phyloP scores from a whole-genome alignment of 2,888 invertebrate species.

The Drosophila rellima region DNA sequence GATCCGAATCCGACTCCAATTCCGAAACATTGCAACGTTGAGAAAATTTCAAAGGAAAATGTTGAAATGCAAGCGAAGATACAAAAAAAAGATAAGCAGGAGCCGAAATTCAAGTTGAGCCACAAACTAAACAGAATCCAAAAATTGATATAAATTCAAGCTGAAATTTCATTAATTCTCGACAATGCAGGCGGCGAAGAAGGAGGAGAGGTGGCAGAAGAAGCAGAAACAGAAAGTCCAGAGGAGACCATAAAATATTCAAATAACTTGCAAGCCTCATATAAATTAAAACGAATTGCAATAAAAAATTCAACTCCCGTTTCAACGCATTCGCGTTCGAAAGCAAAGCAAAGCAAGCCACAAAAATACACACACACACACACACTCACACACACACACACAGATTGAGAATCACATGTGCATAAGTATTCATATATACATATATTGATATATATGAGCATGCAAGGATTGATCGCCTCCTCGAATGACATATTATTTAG shows the following conservation, averaged over 20 bases:
- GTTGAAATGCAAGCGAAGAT: conserved; percentile 43
- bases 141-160: conserved; percentile 57
- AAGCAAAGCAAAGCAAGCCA: conserved; percentile 9
- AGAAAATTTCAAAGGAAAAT: conserved; percentile 72
- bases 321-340: conserved; percentile 44
- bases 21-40: conserved; percentile 22
- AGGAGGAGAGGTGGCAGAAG: no score
- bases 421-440: conserved; percentile 5
- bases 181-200: not conserved
- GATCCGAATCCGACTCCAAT: not conserved
- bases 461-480: conserved; percentile 73
- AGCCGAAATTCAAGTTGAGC: conserved; percentile 12
- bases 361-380: not conserved
- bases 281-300: conserved; percentile 75
- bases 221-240: conserved; percentile 11
- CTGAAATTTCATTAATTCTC: conserved; percentile 60
- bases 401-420: not conserved
- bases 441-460: conserved; percentile 13
- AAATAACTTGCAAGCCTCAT: conserved; percentile 53
- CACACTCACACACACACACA: not conserved
- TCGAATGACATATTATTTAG: conserved; percentile 80
- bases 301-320: conserved; percentile 79
- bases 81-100: conserved; percentile 35
- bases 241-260: conserved; percentile 57
- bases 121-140: not conserved